phyloP scores from a whole-genome alignment of 2,113 vertebrate species.

The Willisornis vidua region DNA sequence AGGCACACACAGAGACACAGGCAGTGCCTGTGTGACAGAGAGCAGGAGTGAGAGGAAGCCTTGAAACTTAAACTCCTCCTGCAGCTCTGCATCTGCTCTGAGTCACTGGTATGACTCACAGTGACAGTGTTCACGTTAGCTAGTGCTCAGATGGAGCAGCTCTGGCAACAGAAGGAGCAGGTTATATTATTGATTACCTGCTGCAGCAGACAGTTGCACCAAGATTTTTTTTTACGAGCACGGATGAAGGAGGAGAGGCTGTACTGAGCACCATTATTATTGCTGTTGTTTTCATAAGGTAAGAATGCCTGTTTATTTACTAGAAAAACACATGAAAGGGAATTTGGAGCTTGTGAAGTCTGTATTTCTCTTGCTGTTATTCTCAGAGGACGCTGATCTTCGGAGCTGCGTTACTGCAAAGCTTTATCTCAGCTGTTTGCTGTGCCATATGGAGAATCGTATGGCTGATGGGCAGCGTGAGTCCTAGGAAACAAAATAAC shows the following conservation, averaged over 20 bases:
- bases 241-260: constrained; percentile 8
- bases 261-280: background rate
- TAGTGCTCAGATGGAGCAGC: constrained; percentile 30
- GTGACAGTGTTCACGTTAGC: constrained; percentile 8
- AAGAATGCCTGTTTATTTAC: constrained; percentile 17
- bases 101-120: constrained; percentile 61
- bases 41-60: background rate
- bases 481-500: constrained; percentile 4
- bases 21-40: background rate
- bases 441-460: background rate
- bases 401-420: background rate
- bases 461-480: background rate
- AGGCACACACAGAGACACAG: background rate
- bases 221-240: background rate
- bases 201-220: constrained; percentile 23
- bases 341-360: background rate
- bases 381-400: background rate
- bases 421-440: background rate
- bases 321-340: background rate
- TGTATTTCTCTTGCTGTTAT: background rate
- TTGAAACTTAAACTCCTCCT: constrained; percentile 60
- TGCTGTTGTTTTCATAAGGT: constrained; percentile 10
- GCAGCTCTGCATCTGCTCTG: constrained; percentile 64
- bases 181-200: constrained; percentile 45
- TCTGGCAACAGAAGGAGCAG: constrained; percentile 3